phyloP scores from a whole-genome alignment of 1,140 invertebrate species.

The Zaprionus gabonicus region DNA sequence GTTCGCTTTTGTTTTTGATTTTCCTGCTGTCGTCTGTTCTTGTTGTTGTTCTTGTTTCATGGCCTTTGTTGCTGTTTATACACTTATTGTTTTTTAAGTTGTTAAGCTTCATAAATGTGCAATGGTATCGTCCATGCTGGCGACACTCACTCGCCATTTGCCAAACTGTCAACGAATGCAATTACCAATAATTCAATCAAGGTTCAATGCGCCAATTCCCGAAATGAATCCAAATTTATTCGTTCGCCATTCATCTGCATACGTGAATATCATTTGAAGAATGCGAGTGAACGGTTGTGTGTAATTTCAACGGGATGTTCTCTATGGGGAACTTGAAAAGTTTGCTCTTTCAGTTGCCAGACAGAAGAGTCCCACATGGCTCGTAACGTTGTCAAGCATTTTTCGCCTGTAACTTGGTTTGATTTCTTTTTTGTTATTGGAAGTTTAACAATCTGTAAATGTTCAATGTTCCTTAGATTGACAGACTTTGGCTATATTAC shows the following conservation, averaged over 20 bases:
- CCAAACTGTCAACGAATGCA: neutral
- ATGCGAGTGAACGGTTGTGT: neutral
- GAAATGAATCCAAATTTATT: constrained; percentile 7
- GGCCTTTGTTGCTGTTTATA: constrained; percentile 13
- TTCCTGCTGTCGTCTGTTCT: neutral
- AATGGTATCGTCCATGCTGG: constrained; percentile 14
- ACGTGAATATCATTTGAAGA: neutral
- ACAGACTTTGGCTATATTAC: no score
- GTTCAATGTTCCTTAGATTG: no score
- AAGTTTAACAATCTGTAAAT: no score
- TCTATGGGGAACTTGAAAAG: no score
- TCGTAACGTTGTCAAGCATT: no score
- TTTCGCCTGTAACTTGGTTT: no score
- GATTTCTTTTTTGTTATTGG: no score
- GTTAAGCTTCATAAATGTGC: constrained; percentile 13
- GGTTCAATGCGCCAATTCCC: constrained; percentile 1
- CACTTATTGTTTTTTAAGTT: constrained; percentile 8
- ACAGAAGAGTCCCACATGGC: no score
- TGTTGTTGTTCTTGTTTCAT: constrained; percentile 11
- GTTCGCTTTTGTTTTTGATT: constrained; percentile 36
- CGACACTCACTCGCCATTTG: constrained; percentile 2
- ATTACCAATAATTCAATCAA: constrained; percentile 34
- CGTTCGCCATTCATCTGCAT: constrained; percentile 13
- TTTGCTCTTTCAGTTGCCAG: no score
- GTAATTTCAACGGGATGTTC: neutral